Percentiles rank a stretch among this genome's conserved stretches.
These are phyloP conservation scores for Enteromius paludinosus DNA, from an alignment of 2,797 vertebrate species.

Conservation along the genomic window DNA sequence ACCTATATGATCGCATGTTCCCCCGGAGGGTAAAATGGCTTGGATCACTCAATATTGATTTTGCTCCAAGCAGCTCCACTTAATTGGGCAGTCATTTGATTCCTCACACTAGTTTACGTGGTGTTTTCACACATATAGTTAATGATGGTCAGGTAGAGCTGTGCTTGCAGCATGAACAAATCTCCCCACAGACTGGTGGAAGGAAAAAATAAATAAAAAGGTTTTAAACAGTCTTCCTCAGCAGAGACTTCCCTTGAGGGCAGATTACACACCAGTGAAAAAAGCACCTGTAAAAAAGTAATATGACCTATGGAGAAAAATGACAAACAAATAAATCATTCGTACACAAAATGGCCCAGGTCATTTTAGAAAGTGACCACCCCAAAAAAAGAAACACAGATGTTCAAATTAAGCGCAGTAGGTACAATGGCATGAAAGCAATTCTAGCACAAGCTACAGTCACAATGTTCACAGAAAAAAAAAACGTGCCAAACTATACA, in stretches of 20 bases:
- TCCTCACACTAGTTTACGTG: slow-evolving; percentile 48
- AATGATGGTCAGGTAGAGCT: slow-evolving; percentile 33
- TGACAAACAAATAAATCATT: slow-evolving; percentile 60
- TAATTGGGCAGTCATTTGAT: slow-evolving; percentile 55
- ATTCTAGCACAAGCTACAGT: slow-evolving; percentile 17
- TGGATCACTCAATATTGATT: slow-evolving; percentile 48
- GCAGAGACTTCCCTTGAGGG: neutral
- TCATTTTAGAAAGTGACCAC: slow-evolving; percentile 40
- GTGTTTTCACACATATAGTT: slow-evolving; percentile 54
- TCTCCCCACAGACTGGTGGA: neutral
- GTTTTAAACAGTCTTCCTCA: neutral
- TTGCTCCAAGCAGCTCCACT: slow-evolving; percentile 36
- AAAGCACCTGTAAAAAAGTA: neutral
- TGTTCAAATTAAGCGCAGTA: slow-evolving; percentile 36
- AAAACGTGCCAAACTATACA: neutral
- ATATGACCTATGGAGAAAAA: slow-evolving; percentile 30
- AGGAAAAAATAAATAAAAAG: neutral
- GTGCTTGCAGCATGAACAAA: slow-evolving; percentile 4
- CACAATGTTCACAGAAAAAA: neutral
- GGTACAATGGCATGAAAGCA: slow-evolving; percentile 1
- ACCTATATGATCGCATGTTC: slow-evolving; percentile 18
- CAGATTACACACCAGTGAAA: neutral
- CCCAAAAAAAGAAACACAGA: slow-evolving; percentile 43
- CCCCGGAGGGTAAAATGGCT: slow-evolving; percentile 51
- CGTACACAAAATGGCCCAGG: slow-evolving; percentile 55